Evolutionary conservation across 2,113 vertebrate genomes (phyloP), one percentile per base, ranked within the genome.

Genomic region (Falco punctatus): DNA sequence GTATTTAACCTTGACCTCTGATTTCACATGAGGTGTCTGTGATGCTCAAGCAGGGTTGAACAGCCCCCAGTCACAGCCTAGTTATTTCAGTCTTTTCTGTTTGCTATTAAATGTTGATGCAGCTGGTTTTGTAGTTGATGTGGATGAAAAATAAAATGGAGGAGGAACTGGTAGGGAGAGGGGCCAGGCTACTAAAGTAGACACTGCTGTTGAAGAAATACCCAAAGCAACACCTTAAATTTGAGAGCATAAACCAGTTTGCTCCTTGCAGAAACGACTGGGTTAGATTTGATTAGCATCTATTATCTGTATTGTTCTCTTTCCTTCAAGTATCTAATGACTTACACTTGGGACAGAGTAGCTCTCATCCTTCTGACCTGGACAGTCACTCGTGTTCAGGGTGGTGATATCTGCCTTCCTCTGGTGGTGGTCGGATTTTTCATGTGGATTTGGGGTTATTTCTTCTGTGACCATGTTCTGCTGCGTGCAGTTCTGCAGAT

Each of bases 1-100:
- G 38, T 44, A 15, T 51, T 74, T 82, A 64, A 42, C n/a, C 28
- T 69, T 79, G 42, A 32, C 66, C 52, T 88, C 17, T 83, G 82
- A 15, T 59, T 74, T 69, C 74, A 15, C 0, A 0, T 46, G 15
- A 9, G 27, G 3, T 22, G 22, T 52, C 10, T 21, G 27, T 51
- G 55, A 26, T 90, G 74, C 55, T 71, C 55, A 32, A 59, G 26
- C 23, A 58, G 23, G 15, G 23, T 65, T 40, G 23, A 59, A 22
- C 40, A 71, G 28, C 26, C 14, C 35, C 14, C 16, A 11, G 51
- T 61, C 40, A 27, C 73, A 59, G 28, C n/a, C 66, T 15, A 0
- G 49, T 10, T 18, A 0, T 9, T 61, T 46, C 21, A 49, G 12
- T 13, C 46, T 52, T 32, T 72, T 26, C n/a, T 80, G 54, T 28